Evolutionary conservation across 2,797 vertebrate genomes (phyloP).

Genomic region (Knipowitschia caucasica): DNA sequence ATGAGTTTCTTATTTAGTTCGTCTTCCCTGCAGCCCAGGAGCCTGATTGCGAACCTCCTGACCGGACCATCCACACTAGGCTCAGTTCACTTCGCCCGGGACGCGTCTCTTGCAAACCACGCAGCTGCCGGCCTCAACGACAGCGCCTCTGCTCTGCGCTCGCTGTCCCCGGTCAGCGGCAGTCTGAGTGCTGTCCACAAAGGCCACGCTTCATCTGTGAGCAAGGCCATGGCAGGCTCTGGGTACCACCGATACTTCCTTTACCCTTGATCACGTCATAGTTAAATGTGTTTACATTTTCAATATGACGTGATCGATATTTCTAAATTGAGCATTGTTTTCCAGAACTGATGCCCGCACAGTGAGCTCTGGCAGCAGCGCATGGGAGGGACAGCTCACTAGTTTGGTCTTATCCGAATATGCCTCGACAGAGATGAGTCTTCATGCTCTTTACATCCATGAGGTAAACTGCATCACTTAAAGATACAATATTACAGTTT

Average conservation of each 20-base stretch:
- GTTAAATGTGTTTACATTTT: too few species aligned
- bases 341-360: constrained; percentile 86
- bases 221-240: constrained; percentile 82
- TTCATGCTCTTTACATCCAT: constrained; percentile 91
- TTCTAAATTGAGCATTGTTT: too few species aligned
- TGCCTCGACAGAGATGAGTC: constrained; percentile 91
- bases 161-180: constrained; percentile 88
- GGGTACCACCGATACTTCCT: constrained; percentile 75
- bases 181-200: constrained; percentile 67
- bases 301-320: too few species aligned
- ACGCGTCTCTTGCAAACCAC: constrained; percentile 80
- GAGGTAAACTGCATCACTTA: constrained; percentile 73
- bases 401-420: constrained; percentile 95
- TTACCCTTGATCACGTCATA: too few species aligned
- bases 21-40: constrained; percentile 82
- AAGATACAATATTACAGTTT: neutral
- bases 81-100: constrained; percentile 81
- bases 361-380: constrained; percentile 71
- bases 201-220: constrained; percentile 54
- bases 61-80: constrained; percentile 81
- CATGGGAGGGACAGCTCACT: constrained; percentile 90
- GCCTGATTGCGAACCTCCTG: constrained; percentile 90
- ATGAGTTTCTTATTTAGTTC: neutral
- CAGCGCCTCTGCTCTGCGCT: constrained; percentile 86
- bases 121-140: constrained; percentile 73